phyloP scores from a whole-genome alignment of 2,888 invertebrate genomes.

The Eupithecia subfuscata region DNA sequence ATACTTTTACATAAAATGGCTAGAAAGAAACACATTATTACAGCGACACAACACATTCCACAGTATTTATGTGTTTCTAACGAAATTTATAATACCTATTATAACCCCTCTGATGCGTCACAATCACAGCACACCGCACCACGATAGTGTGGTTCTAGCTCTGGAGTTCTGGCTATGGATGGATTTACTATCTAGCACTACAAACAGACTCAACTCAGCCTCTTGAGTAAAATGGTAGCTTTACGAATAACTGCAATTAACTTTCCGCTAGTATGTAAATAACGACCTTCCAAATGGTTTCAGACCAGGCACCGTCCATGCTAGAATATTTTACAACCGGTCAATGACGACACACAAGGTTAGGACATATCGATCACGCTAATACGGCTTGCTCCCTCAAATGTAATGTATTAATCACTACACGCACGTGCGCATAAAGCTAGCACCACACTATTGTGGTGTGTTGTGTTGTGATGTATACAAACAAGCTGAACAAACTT shows the following conservation, averaged over 20 bases:
- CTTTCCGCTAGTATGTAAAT: slow-evolving; percentile 11
- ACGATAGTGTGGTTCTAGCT: too few relatives aligned
- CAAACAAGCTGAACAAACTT: too few relatives aligned
- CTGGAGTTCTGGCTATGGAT: too few relatives aligned
- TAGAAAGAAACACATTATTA: neutral
- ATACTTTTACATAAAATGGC: neutral
- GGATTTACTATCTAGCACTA: too few relatives aligned
- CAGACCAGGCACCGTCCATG: slow-evolving; percentile 7
- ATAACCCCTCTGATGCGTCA: too few relatives aligned
- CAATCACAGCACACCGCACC: too few relatives aligned
- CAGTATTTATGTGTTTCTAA: neutral
- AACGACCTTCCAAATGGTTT: slow-evolving; percentile 26
- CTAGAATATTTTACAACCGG: slow-evolving; percentile 25
- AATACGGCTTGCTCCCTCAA: slow-evolving; percentile 33
- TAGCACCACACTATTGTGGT: slow-evolving; percentile 5
- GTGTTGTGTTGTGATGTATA: neutral
- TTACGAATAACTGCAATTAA: too few relatives aligned
- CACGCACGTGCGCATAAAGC: slow-evolving; percentile 70
- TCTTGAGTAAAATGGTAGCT: too few relatives aligned
- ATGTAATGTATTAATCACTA: slow-evolving; percentile 59
- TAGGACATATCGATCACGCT: slow-evolving; percentile 40
- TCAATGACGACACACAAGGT: slow-evolving; percentile 32
- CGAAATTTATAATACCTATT: neutral
- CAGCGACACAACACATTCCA: neutral
- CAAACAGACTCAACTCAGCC: too few relatives aligned